Conservation (phyloP, 2,797 vertebrate species). For the Premnoplex brunnescens region DNA sequence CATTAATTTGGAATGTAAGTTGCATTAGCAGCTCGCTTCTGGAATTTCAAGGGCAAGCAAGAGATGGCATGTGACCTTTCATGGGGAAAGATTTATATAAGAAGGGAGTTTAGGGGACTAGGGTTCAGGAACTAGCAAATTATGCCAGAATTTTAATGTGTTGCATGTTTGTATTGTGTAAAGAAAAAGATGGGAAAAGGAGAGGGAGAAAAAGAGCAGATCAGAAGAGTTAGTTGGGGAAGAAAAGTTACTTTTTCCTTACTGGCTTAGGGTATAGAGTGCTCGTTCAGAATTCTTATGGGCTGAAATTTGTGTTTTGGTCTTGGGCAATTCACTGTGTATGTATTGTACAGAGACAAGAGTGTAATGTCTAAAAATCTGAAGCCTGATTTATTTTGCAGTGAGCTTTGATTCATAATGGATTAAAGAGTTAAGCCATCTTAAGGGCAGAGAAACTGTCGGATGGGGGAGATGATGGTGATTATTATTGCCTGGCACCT, state of each 20-base stretch:
- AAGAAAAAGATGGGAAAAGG: slow-evolving; percentile 1
- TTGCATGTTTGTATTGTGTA: slow-evolving; percentile 25
- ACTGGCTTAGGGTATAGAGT: neutral
- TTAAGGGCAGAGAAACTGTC: neutral
- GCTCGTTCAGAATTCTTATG: neutral
- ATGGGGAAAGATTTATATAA: slow-evolving; percentile 68
- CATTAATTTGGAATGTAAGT: slow-evolving; percentile 74
- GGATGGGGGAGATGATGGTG: neutral
- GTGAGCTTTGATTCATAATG: neutral
- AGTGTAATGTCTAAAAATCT: neutral
- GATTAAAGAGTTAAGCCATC: neutral
- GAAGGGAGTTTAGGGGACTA: slow-evolving; percentile 51
- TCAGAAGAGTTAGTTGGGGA: neutral
- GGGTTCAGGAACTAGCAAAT: slow-evolving; percentile 62
- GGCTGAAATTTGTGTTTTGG: neutral
- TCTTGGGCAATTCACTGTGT: neutral
- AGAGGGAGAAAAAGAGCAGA: neutral
- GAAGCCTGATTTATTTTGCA: neutral
- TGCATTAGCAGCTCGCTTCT: slow-evolving; percentile 62
- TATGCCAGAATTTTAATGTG: slow-evolving; percentile 55
- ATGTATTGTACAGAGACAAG: neutral
- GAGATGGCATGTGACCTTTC: slow-evolving; percentile 72
- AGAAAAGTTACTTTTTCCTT: neutral
- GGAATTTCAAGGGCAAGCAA: slow-evolving; percentile 69
- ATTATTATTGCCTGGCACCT: neutral